Evolutionary conservation across 2,888 invertebrate genomes (phyloP).

Genomic region (Heterodera filipjevi): DNA sequence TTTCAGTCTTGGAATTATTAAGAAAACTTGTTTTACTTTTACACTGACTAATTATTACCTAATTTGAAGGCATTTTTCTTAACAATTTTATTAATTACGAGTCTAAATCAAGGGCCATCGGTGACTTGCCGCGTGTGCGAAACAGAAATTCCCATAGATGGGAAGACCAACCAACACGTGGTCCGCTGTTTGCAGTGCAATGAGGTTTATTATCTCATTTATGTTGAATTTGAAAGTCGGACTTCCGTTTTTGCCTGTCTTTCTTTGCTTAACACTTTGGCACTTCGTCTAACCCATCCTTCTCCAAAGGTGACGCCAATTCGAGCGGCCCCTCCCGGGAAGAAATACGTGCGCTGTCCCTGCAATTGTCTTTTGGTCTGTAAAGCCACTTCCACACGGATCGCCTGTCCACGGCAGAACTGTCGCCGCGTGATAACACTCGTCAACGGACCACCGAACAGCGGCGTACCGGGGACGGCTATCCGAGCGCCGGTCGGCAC

Average conservation of each 20-base stretch:
- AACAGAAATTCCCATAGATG: slow-evolving; percentile 67
- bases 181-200: slow-evolving; percentile 72
- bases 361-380: slow-evolving; percentile 98
- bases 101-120: slow-evolving; percentile 42
- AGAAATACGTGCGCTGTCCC: slow-evolving; percentile 97
- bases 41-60: not conserved
- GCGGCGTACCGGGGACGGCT: slow-evolving; percentile 49
- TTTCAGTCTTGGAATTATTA: too few species aligned
- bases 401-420: slow-evolving; percentile 94
- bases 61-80: not conserved
- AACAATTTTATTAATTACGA: not conserved
- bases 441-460: slow-evolving; percentile 69
- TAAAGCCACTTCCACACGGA: slow-evolving; percentile 88
- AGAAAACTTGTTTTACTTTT: too few species aligned
- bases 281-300: too few species aligned
- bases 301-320: slow-evolving; percentile 77
- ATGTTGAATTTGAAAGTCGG: not conserved
- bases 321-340: slow-evolving; percentile 94
- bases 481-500: slow-evolving; percentile 77
- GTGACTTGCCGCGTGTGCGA: slow-evolving; percentile 69
- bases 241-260: not conserved
- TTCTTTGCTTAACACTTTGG: not conserved
- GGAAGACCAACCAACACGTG: slow-evolving; percentile 68
- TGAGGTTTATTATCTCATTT: slow-evolving; percentile 74
- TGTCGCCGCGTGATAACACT: slow-evolving; percentile 90